Evolutionary conservation across 2,113 vertebrate species (phyloP).

Genomic region (Coryphaenoides rupestris): DNA sequence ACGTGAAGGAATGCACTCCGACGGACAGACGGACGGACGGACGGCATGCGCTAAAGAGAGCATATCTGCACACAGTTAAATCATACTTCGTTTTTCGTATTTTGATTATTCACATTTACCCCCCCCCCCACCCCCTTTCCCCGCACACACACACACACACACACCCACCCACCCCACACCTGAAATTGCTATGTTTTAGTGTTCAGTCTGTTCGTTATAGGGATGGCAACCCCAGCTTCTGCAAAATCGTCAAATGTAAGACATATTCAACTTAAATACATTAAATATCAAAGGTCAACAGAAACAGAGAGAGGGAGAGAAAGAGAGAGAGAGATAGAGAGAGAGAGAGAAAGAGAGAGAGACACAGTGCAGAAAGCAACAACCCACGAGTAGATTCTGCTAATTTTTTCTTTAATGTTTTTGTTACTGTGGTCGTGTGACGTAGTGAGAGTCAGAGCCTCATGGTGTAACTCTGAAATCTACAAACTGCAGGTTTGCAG

Average conservation of each 20-base stretch:
- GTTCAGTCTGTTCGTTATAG: neutral
- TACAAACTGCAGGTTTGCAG: too few species aligned
- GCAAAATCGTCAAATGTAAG: neutral
- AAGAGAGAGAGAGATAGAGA: neutral
- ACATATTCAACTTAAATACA: neutral
- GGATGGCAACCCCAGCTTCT: neutral
- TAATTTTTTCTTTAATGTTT: too few species aligned
- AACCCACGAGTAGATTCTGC: too few species aligned
- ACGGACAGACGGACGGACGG: constrained; percentile 21
- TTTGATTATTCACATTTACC: neutral
- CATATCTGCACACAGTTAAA: neutral
- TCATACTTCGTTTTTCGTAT: neutral
- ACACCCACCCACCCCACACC: too few species aligned
- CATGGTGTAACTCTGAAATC: neutral
- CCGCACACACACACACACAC: too few species aligned
- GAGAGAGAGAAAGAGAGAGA: neutral
- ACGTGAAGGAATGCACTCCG: constrained; percentile 4
- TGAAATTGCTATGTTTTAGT: too few species aligned
- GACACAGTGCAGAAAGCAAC: too few species aligned
- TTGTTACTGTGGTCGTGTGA: too few species aligned
- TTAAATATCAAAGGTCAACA: neutral
- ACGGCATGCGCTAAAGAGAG: neutral
- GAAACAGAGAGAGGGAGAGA: neutral
- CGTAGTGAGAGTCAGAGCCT: neutral
- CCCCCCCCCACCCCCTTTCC: neutral